These are phyloP conservation scores for Koerneria pararmatus DNA, from an alignment of 2,888 invertebrate genomes.

Conservation along the genomic window DNA sequence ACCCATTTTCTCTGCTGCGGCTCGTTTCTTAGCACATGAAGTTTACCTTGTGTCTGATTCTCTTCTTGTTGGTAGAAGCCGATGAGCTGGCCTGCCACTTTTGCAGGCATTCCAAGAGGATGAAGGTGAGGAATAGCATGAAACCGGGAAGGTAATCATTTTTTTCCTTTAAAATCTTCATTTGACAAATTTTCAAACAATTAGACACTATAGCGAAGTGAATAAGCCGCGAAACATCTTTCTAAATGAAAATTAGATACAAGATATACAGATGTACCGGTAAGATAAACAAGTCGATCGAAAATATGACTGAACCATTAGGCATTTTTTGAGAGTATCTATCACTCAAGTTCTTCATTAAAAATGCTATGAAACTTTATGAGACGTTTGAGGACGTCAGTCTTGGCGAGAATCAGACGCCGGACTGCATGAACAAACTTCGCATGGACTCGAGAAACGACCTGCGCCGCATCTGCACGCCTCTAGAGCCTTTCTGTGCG, in stretches of 20 bases:
- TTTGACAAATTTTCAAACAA: too few species aligned
- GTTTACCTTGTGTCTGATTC: too few species aligned
- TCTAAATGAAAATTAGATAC: too few species aligned
- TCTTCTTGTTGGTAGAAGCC: too few species aligned
- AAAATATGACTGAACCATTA: background rate
- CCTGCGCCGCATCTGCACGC: slow-evolving; percentile 36
- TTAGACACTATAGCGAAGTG: too few species aligned
- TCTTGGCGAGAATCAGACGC: slow-evolving; percentile 33
- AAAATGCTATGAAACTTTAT: too few species aligned
- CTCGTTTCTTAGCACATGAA: too few species aligned
- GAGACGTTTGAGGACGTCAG: slow-evolving; percentile 16
- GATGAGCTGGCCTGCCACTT: slow-evolving; percentile 38
- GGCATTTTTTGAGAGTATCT: background rate
- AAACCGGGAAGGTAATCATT: background rate
- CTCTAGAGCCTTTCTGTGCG: slow-evolving; percentile 37
- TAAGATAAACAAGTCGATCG: background rate
- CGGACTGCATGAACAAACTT: slow-evolving; percentile 46
- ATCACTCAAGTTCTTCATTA: background rate
- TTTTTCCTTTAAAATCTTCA: too few species aligned
- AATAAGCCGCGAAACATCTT: too few species aligned
- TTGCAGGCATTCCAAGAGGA: slow-evolving; percentile 42
- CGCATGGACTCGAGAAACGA: slow-evolving; percentile 41
- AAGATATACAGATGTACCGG: background rate
- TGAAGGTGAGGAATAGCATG: slow-evolving; percentile 29
- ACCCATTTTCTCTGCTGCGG: too few species aligned